phyloP scores from a whole-genome alignment of 2,797 vertebrate species.

The Antrozous pallidus region DNA sequence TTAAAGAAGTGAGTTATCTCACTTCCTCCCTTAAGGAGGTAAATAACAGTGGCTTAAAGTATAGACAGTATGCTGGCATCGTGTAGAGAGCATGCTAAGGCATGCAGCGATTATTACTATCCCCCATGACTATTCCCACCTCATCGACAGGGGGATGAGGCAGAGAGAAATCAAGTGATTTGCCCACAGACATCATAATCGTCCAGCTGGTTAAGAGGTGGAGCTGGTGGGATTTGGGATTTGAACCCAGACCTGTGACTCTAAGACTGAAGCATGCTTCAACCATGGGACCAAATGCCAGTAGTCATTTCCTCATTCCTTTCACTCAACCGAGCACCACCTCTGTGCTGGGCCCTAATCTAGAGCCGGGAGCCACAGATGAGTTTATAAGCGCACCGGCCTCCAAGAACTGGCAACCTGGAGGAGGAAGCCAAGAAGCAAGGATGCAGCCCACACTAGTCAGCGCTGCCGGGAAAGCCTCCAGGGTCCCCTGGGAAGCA shows the following conservation, averaged over 20 bases:
- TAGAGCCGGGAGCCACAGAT: background rate
- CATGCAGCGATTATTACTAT: too few species aligned
- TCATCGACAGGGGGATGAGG: background rate
- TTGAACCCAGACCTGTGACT: background rate
- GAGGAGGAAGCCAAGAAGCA: background rate
- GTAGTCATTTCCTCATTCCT: background rate
- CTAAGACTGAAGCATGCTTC: background rate
- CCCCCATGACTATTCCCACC: background rate
- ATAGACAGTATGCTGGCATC: too few species aligned
- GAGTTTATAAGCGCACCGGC: background rate
- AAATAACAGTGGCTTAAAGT: background rate
- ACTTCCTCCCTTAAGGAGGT: background rate
- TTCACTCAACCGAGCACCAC: background rate
- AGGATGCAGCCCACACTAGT: accelerated
- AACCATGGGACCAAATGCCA: background rate
- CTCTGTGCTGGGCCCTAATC: background rate
- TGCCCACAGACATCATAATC: background rate
- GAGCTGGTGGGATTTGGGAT: background rate
- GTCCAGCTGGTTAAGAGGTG: background rate
- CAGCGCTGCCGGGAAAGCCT: background rate
- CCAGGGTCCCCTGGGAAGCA: background rate
- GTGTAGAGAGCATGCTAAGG: background rate
- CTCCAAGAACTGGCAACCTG: background rate
- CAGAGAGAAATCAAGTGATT: background rate
- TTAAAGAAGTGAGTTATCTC: background rate